These are phyloP conservation scores for Penelope pileata DNA, from an alignment of 2,113 vertebrate species.

Conservation along the genomic window DNA sequence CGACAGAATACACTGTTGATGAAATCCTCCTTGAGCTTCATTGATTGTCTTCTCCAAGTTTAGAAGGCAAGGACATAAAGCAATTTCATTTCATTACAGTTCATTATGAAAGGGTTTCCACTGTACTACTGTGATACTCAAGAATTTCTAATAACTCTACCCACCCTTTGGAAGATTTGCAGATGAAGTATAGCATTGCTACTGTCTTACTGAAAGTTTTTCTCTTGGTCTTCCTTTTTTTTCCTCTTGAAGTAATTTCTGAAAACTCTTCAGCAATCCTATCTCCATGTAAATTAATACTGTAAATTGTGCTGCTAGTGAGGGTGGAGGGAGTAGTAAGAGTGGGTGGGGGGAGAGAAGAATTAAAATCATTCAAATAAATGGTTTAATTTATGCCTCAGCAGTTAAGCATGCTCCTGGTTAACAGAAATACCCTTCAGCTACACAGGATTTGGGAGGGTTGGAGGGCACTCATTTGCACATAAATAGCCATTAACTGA, in stretches of 20 bases:
- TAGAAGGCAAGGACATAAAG: constrained; percentile 22
- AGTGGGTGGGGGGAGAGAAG: constrained; percentile 54
- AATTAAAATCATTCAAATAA: constrained; percentile 85
- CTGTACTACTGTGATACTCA: not conserved
- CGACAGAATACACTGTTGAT: not conserved
- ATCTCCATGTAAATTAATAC: constrained; percentile 73
- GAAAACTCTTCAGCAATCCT: constrained; percentile 59
- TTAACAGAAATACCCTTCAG: constrained; percentile 93
- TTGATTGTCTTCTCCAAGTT: constrained; percentile 45
- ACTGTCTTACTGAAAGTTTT: constrained; percentile 19
- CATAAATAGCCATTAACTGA: constrained; percentile 94
- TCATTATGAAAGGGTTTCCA: constrained; percentile 25
- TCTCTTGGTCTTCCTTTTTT: not conserved
- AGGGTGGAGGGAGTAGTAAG: constrained; percentile 49
- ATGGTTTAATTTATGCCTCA: constrained; percentile 86
- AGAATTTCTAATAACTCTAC: not conserved
- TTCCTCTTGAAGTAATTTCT: constrained; percentile 37
- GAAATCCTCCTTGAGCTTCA: not conserved
- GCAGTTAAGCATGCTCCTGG: constrained; percentile 86
- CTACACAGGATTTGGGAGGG: constrained; percentile 86
- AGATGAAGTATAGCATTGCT: not conserved
- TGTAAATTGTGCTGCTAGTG: constrained; percentile 72
- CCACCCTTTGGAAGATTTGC: constrained; percentile 17
- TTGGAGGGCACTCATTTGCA: constrained; percentile 97
- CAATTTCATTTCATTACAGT: constrained; percentile 46